Evolutionary conservation across 2,113 vertebrate species (phyloP).

Genomic region (Lonchura striata): DNA sequence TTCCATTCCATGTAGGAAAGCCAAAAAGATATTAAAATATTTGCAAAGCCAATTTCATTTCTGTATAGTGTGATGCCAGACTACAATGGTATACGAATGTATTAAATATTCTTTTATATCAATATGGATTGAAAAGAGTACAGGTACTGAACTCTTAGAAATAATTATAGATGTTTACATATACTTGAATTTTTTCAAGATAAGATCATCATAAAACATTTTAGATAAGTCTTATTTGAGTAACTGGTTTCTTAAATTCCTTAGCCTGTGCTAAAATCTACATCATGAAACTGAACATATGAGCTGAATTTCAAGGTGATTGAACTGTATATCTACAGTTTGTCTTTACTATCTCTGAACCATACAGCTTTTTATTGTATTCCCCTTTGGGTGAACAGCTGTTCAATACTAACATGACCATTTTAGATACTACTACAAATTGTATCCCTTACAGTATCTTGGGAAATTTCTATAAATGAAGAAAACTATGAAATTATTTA

Average conservation of each 20-base stretch:
- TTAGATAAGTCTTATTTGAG: background rate
- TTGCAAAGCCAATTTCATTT: background rate
- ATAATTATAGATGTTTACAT: background rate
- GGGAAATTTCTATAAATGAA: background rate
- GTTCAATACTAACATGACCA: background rate
- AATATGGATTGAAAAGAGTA: background rate
- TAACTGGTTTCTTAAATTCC: background rate
- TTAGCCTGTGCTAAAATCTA: background rate
- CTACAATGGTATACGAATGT: background rate
- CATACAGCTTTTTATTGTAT: background rate
- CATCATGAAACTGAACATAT: background rate
- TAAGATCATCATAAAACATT: accelerated
- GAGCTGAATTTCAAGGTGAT: background rate
- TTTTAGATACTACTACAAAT: background rate
- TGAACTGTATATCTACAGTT: background rate
- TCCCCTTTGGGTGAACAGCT: background rate
- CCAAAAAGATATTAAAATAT: background rate
- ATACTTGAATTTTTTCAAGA: background rate
- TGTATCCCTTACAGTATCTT: background rate
- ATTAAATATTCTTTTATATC: background rate
- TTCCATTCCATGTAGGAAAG: background rate
- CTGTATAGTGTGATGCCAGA: background rate
- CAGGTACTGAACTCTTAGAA: background rate
- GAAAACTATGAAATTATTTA: background rate
- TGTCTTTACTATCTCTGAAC: background rate